phyloP scores from a whole-genome alignment of 2,113 vertebrate species.

The Percina caprodes region DNA sequence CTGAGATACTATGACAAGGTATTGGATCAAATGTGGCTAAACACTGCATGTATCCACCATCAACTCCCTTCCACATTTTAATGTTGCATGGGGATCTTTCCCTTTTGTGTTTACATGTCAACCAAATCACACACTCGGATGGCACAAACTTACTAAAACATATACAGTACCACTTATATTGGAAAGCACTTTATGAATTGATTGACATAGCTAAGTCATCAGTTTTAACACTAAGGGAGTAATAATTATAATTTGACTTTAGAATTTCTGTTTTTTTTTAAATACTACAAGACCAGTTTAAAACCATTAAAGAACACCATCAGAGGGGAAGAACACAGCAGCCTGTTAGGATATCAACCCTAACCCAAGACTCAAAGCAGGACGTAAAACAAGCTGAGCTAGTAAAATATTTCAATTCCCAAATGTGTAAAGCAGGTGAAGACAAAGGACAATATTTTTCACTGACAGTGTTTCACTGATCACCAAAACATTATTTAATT shows the following conservation, averaged over 20 bases:
- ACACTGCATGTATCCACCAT: neutral
- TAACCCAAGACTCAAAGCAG: neutral
- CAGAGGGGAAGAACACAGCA: no score
- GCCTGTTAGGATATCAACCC: neutral
- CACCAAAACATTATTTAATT: neutral
- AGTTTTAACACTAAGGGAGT: no score
- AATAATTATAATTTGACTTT: no score
- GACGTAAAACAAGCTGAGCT: neutral
- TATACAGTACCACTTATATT: neutral
- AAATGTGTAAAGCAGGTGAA: neutral
- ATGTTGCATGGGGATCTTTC: neutral
- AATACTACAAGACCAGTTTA: no score
- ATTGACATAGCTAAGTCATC: no score
- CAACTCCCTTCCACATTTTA: neutral
- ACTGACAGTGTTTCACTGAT: neutral
- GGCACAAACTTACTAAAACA: neutral
- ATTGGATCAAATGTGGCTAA: neutral
- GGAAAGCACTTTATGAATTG: neutral
- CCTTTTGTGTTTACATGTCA: neutral
- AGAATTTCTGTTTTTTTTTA: no score
- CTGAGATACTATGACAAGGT: slow-evolving; percentile 87
- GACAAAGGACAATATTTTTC: neutral
- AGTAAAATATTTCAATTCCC: neutral
- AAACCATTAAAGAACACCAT: no score
- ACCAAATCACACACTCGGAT: neutral